These are phyloP conservation scores for Lophochroa leadbeateri DNA, from an alignment of 2,113 vertebrate species.

Conservation along the genomic window DNA sequence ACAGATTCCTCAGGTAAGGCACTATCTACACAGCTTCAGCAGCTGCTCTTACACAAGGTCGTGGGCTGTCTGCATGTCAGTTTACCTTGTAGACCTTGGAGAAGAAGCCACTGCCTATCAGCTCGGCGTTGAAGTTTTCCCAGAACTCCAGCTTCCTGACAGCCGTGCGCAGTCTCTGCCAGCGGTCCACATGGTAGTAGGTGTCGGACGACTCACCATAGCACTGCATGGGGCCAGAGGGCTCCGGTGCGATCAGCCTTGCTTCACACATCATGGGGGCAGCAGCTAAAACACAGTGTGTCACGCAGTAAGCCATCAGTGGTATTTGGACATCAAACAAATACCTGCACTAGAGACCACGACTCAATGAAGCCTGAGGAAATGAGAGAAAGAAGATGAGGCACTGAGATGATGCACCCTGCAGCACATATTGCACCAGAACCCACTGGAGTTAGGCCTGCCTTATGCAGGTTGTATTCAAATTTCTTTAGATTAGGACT, in stretches of 20 bases:
- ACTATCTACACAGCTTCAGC: background rate
- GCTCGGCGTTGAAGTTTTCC: conserved; percentile 84
- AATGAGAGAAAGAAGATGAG: background rate
- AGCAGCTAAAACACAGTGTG: background rate
- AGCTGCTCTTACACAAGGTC: background rate
- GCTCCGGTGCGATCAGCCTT: conserved; percentile 1
- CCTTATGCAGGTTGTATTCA: background rate
- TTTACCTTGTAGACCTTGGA: conserved; percentile 89
- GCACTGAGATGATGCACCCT: background rate
- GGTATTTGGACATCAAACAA: background rate
- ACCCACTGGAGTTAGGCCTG: background rate
- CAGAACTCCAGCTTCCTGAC: conserved; percentile 89
- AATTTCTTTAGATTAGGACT: background rate
- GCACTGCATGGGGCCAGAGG: background rate
- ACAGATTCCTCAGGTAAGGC: background rate
- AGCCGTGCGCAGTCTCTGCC: conserved; percentile 85
- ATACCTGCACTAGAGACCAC: background rate
- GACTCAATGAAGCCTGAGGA: background rate
- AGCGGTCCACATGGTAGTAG: conserved; percentile 82
- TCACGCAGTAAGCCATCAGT: background rate
- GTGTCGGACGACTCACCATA: conserved; percentile 78
- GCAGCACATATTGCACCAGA: background rate
- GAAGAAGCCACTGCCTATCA: conserved; percentile 88
- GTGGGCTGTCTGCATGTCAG: background rate
- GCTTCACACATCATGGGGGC: conserved; percentile 47